Evolutionary conservation across 1,140 invertebrate species (phyloP), one percentile per base, ranked within the genome.

Genomic region (Drosophila yakuba): DNA sequence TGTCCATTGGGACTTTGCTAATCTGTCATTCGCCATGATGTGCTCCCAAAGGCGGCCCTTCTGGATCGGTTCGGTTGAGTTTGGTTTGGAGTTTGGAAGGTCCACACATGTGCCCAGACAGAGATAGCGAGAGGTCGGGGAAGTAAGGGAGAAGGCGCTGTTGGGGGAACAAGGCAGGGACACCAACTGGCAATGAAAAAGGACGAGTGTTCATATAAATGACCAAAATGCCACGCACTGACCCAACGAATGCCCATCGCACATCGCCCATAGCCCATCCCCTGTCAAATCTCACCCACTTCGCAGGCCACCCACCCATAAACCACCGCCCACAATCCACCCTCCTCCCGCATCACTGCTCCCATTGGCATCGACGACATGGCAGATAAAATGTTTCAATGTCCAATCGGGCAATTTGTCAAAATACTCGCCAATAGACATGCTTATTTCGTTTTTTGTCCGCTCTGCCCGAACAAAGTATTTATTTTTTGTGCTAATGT

Each of bases 381-480:
- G 80, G 64, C 85, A 90, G 80, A 91, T 91, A 89, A 91, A 91
- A 91, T 91, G 90, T 88, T 91, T 88, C 90, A 91, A 90, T 89
- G 90, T 90, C 90, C 90, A 83, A 91, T 91, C 83, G 78, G 59
- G 86, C 67, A 47, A 91, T 91, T 91, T 91, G 90, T 91, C 90
- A 91, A 91, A 90, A 90, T 89, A 84, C 83, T 88, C 73, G 69
- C 79, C 76, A 72, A 79, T 80, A 72, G 78, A 82, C 74, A 85
- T 64, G 63, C 59, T 66, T 67, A 69, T 71, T 71, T 67, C 38
- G 66, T 69, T 69, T 68, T 67, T 69, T 69, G 67, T 23, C 50
- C 35, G 14, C 14, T 15, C 62, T 14, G 17, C 2, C 50, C 14
- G 66, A 28, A 36, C 51, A 43, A 71, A 71, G 43, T 71, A 38